phyloP scores from a whole-genome alignment of 2,888 invertebrate genomes.

The Lithophane semibrunnea region DNA sequence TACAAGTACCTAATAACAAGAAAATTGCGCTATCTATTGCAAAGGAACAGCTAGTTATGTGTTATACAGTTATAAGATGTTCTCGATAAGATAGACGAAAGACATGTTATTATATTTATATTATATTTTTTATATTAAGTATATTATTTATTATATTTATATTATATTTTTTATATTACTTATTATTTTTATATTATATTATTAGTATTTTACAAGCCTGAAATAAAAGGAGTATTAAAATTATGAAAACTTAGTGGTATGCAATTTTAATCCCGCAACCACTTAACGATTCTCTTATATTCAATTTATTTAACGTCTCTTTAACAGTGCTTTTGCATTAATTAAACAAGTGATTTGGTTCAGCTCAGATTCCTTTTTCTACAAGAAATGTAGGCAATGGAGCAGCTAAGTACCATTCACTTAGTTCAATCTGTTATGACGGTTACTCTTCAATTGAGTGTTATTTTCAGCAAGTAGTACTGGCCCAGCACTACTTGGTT shows the following conservation, averaged over 20 bases:
- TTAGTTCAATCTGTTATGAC: background rate
- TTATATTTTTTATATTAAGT: too few relatives aligned
- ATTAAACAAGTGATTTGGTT: background rate
- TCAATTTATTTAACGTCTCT: background rate
- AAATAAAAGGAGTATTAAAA: conserved; percentile 23
- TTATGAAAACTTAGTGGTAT: background rate
- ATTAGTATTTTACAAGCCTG: conserved; percentile 16
- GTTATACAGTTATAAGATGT: background rate
- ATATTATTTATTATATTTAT: too few relatives aligned
- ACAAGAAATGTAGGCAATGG: background rate
- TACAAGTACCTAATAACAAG: conserved; percentile 6
- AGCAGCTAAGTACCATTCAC: too few relatives aligned
- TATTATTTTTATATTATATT: too few relatives aligned
- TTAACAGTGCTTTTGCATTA: background rate
- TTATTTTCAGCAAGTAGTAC: background rate
- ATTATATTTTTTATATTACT: too few relatives aligned
- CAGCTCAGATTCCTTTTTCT: background rate
- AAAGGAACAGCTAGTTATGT: conserved; percentile 3
- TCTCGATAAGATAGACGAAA: conserved; percentile 26
- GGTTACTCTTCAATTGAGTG: background rate
- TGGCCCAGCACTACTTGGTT: too few relatives aligned
- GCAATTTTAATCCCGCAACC: conserved; percentile 22
- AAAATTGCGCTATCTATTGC: conserved; percentile 19
- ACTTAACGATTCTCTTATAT: background rate
- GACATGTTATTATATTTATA: background rate